These are phyloP conservation scores for Oreohelix idahoensis DNA, from an alignment of 1,140 invertebrate genomes.

Conservation along the genomic window DNA sequence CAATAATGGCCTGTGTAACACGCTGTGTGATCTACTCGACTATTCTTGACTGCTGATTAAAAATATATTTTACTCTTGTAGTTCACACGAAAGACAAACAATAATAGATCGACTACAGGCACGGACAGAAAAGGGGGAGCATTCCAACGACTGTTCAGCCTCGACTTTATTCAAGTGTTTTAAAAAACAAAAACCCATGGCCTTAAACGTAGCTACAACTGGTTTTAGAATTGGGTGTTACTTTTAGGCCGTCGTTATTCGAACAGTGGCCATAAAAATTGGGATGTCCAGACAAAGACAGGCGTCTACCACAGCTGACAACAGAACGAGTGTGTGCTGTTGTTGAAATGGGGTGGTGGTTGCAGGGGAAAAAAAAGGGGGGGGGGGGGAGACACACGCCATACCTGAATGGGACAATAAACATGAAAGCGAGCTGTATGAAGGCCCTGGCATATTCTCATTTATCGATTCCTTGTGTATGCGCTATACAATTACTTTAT, in stretches of 20 bases:
- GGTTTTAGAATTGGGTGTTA: no score
- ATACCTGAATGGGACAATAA: slow-evolving; percentile 22
- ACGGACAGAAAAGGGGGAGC: no score
- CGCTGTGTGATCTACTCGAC: no score
- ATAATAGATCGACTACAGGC: no score
- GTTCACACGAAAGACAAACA: no score
- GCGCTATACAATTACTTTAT: slow-evolving; percentile 5
- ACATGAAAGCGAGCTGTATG: slow-evolving; percentile 22
- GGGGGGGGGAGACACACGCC: slow-evolving; percentile 3
- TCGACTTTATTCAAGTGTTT: no score
- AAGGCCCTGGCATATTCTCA: neutral
- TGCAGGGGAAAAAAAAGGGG: neutral
- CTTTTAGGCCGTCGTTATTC: neutral
- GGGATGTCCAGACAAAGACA: neutral
- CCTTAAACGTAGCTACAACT: no score
- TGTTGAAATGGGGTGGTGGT: neutral
- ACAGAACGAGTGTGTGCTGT: neutral
- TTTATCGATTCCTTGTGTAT: slow-evolving; percentile 5
- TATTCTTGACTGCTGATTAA: no score
- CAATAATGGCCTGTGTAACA: no score
- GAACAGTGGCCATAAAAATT: neutral
- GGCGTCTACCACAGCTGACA: neutral
- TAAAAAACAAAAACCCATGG: no score
- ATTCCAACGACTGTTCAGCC: no score
- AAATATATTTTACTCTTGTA: no score